Evolutionary conservation across 2,797 vertebrate genomes (phyloP).

Genomic region (Triplophysa bombifrons): DNA sequence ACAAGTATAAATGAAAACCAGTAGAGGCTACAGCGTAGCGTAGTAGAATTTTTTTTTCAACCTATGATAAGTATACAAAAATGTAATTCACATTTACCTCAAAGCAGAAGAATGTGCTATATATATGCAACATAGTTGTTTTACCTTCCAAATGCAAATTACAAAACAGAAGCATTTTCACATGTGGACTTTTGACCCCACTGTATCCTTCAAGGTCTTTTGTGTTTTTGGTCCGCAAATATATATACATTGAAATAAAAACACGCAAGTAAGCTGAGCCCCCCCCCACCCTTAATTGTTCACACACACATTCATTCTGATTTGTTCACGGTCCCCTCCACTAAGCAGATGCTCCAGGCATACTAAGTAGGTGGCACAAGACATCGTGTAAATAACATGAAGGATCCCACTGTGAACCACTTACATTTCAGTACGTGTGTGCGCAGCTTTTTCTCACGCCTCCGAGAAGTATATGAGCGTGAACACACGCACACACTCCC

Average conservation of each 20-base stretch:
- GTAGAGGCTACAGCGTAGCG: too few species aligned
- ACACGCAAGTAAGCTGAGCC: constrained; percentile 19
- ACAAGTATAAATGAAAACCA: too few species aligned
- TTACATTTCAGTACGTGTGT: constrained; percentile 40
- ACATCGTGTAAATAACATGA: constrained; percentile 52
- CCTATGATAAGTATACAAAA: neutral
- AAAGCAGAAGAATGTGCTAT: neutral
- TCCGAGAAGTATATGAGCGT: constrained; percentile 44
- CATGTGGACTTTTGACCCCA: neutral
- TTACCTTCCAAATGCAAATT: neutral
- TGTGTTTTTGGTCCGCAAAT: neutral
- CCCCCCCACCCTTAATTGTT: neutral
- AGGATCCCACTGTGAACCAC: constrained; percentile 22
- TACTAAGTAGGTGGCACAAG: constrained; percentile 73
- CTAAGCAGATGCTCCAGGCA: constrained; percentile 64
- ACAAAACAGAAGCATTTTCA: neutral
- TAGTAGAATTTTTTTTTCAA: too few species aligned
- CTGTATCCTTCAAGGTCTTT: neutral
- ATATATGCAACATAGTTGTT: neutral
- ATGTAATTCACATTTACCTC: too few species aligned
- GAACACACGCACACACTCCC: constrained; percentile 46
- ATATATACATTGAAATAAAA: constrained; percentile 26
- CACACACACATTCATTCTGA: constrained; percentile 18
- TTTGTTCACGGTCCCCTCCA: constrained; percentile 48
- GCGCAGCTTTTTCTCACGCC: constrained; percentile 39